Evolutionary conservation across 2,888 invertebrate genomes (phyloP), one percentile per base, ranked within the genome.

Genomic region (Metallyticus violacea): DNA sequence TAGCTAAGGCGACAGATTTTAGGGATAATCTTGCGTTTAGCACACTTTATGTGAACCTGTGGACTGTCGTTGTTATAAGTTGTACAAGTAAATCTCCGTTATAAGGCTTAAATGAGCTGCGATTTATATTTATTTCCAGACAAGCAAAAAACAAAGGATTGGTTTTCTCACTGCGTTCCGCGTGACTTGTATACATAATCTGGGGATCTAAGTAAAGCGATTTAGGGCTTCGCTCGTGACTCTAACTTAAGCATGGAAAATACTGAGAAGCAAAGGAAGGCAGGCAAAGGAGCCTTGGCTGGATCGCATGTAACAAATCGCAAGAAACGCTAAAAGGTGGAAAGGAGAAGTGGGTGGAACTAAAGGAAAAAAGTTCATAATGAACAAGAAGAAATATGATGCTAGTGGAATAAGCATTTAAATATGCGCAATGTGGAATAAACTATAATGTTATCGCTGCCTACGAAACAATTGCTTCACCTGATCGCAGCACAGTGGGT

Each of bases 171-270:
- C 7, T 7, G 6, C 15, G 26, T 77, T 83, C 76, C n/a, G 83
- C 76, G 76, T 77, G 83, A 83, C 83, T 83, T 83, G 62, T 25
- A 7, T 27, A n/a, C n/a, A 27, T 25, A 83, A 83, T 27, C 81
- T 81, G 25, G 29, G 26, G 81, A 81, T 81, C 81, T 81, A 81
- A 81, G 81, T 81, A 81, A 81, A 81, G 30, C 30, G 81, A 81
- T 81, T 81, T 81, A 81, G 30, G 30, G 30, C 30, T 81, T 62
- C 22, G 30, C 27, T 83, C 27, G 83, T 83, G 76, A 83, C 83
- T 77, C 26, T 9, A 62, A 22, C 40, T 62, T 62, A 62, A 62
- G 40, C 40, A 62, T 62, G 40, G 40, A 62, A 62, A 62, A 62
- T 62, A 62, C 22, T 62, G 40, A 62, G 40, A 62, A 15, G 40